Conservation (phyloP, 2,113 vertebrate species). For the Phalacrocorax brasilianus region DNA sequence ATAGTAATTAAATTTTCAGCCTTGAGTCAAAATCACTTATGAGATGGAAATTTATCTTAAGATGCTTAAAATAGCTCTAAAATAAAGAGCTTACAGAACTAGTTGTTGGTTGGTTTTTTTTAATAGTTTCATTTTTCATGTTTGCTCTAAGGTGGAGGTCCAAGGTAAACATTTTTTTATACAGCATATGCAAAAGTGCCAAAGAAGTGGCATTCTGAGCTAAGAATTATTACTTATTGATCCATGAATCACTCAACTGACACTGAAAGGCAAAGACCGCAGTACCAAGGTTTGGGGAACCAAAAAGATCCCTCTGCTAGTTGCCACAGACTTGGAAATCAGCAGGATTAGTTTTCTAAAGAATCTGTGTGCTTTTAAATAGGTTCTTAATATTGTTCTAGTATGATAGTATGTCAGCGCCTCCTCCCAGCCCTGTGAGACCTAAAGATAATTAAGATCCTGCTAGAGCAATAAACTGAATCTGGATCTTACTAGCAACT, state of each 20-base stretch:
- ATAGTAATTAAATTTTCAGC: neutral
- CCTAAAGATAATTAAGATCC: neutral
- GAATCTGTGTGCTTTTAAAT: neutral
- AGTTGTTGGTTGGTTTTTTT: neutral
- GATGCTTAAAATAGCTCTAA: neutral
- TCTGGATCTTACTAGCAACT: neutral
- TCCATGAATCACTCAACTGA: neutral
- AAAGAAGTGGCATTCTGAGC: neutral
- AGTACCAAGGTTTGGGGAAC: neutral
- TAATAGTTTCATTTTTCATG: neutral
- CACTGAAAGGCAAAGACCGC: neutral
- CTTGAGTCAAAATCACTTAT: neutral
- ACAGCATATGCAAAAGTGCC: neutral
- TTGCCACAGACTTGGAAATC: neutral
- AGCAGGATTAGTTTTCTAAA: neutral
- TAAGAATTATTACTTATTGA: neutral
- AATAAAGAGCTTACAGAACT: neutral
- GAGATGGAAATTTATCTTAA: neutral
- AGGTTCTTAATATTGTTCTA: neutral
- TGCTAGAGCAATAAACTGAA: neutral
- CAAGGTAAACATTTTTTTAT: neutral
- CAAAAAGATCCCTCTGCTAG: neutral
- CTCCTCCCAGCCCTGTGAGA: neutral
- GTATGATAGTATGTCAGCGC: neutral
- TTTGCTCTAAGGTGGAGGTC: neutral